phyloP scores from a whole-genome alignment of 2,797 vertebrate genomes.

The Echiichthys vipera region DNA sequence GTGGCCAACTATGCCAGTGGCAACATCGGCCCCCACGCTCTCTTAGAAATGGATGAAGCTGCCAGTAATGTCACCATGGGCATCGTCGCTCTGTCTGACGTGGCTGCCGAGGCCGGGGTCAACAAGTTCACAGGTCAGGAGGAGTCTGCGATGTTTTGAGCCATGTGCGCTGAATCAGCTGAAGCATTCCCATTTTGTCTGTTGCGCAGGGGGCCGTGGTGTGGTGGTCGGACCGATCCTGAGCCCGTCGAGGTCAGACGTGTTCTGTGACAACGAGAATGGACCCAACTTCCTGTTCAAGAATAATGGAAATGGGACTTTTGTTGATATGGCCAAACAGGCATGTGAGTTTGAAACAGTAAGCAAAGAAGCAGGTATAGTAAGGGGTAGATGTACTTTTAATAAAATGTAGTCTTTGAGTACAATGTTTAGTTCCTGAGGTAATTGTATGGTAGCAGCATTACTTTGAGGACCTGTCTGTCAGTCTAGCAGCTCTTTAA shows the following conservation, averaged over 20 bases:
- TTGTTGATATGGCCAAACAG: slow-evolving; percentile 84
- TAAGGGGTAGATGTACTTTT: not conserved
- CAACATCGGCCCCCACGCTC: slow-evolving; percentile 89
- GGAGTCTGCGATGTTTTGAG: not conserved
- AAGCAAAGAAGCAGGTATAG: not conserved
- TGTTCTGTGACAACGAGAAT: slow-evolving; percentile 96
- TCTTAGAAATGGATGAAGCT: slow-evolving; percentile 93
- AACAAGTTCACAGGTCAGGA: slow-evolving; percentile 92
- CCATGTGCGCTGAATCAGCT: not conserved
- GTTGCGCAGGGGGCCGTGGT: slow-evolving; percentile 89
- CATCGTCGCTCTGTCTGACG: slow-evolving; percentile 88
- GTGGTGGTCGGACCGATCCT: slow-evolving; percentile 94
- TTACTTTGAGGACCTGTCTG: no score
- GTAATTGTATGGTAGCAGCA: no score
- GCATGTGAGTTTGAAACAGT: slow-evolving; percentile 82
- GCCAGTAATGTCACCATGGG: slow-evolving; percentile 89
- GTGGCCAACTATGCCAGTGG: slow-evolving; percentile 95
- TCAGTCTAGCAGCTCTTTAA: no score
- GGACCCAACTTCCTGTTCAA: slow-evolving; percentile 95
- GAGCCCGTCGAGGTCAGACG: slow-evolving; percentile 87
- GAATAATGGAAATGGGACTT: slow-evolving; percentile 91
- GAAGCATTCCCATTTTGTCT: not conserved
- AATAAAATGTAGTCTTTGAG: not conserved
- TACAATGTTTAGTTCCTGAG: no score
- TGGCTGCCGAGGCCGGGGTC: slow-evolving; percentile 88